Conservation (phyloP, 1,140 invertebrate species). For the Bombus polaris region DNA sequence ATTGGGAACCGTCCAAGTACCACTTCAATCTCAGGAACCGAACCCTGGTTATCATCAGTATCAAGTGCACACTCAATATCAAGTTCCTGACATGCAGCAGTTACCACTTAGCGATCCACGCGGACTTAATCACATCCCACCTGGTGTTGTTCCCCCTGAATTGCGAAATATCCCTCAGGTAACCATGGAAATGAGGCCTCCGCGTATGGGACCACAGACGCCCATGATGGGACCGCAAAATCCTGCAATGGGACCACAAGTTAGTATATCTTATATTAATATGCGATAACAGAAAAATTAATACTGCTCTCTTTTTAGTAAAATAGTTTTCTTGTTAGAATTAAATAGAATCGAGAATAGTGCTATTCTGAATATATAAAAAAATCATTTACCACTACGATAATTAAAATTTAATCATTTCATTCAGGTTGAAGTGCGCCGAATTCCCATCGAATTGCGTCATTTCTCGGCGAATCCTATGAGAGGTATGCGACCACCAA, state of each 20-base stretch:
- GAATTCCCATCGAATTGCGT: slow-evolving; percentile 76
- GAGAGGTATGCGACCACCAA: slow-evolving; percentile 73
- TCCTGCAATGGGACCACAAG: slow-evolving; percentile 66
- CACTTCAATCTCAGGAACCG: slow-evolving; percentile 75
- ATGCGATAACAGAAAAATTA: neutral
- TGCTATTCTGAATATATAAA: too few relatives aligned
- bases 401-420: neutral
- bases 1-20: slow-evolving; percentile 79
- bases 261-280: neutral
- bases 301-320: neutral
- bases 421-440: slow-evolving; percentile 72
- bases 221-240: slow-evolving; percentile 63
- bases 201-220: slow-evolving; percentile 69
- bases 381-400: too few relatives aligned
- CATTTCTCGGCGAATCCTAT: slow-evolving; percentile 73
- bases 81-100: slow-evolving; percentile 78
- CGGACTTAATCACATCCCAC: slow-evolving; percentile 74
- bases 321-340: too few relatives aligned
- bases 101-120: slow-evolving; percentile 75
- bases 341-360: too few relatives aligned
- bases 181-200: slow-evolving; percentile 76
- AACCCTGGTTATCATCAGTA: slow-evolving; percentile 75
- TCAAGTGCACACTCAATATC: slow-evolving; percentile 77
- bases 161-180: slow-evolving; percentile 75
- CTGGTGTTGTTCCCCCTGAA: slow-evolving; percentile 71